These are phyloP conservation scores for Upupa epops DNA, from an alignment of 2,113 vertebrate species.

Conservation along the genomic window DNA sequence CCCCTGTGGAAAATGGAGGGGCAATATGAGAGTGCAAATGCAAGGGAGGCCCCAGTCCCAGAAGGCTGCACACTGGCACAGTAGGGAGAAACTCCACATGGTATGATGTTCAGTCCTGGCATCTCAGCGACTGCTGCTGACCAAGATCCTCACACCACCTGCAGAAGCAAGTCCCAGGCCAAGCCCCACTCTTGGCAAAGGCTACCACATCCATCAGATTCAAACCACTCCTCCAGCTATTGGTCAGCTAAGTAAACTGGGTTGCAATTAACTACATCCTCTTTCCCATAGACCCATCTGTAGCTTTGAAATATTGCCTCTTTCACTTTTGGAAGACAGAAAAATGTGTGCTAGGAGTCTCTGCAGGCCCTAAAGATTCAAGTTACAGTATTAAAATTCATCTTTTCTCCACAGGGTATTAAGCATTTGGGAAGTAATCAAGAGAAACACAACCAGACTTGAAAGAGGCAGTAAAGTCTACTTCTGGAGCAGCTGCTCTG, in stretches of 20 bases:
- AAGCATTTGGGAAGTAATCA: neutral
- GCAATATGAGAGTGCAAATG: neutral
- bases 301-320: neutral
- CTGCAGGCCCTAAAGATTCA: neutral
- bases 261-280: neutral
- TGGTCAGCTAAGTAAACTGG: neutral
- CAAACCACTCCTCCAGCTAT: neutral
- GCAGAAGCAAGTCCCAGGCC: neutral
- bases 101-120: neutral
- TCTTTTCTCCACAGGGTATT: neutral
- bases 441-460: neutral
- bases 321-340: neutral
- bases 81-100: neutral
- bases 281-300: neutral
- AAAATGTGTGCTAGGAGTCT: neutral
- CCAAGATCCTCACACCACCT: rapidly evolving
- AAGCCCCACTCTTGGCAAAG: neutral
- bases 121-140: neutral
- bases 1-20: neutral
- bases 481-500: neutral
- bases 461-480: neutral
- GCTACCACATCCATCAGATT: neutral
- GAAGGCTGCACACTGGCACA: rapidly evolving
- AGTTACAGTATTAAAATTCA: neutral
- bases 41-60: neutral